These are phyloP conservation scores for Spheniscus humboldti DNA, from an alignment of 2,797 vertebrate species.

Conservation along the genomic window DNA sequence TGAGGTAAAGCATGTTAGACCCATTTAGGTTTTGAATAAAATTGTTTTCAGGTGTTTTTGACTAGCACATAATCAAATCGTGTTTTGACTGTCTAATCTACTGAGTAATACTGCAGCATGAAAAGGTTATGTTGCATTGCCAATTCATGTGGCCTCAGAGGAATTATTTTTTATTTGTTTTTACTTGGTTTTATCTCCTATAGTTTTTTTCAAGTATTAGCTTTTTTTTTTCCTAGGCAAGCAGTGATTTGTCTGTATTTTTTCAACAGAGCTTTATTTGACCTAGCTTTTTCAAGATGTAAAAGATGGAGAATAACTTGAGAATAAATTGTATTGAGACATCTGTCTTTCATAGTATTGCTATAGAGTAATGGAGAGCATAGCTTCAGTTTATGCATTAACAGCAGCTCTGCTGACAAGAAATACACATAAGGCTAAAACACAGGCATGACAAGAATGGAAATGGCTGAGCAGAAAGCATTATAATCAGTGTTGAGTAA, in stretches of 20 bases:
- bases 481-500: background rate
- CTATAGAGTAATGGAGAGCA: background rate
- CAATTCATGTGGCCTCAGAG: background rate
- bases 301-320: background rate
- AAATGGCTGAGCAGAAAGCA: background rate
- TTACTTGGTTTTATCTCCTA: background rate
- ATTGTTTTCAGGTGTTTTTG: background rate
- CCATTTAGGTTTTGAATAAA: slow-evolving; percentile 3
- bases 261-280: background rate
- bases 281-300: background rate
- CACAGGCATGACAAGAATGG: background rate
- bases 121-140: background rate
- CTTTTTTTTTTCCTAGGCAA: background rate
- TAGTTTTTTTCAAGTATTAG: background rate
- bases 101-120: background rate
- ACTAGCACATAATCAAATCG: slow-evolving; percentile 15
- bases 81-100: slow-evolving; percentile 26
- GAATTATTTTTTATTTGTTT: background rate
- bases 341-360: background rate
- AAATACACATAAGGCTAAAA: background rate
- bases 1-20: slow-evolving; percentile 24
- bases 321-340: background rate
- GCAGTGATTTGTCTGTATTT: background rate
- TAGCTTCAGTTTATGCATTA: background rate
- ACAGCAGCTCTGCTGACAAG: background rate